Conservation (phyloP, 2,888 invertebrate species). For the Microplitis deprimator region DNA sequence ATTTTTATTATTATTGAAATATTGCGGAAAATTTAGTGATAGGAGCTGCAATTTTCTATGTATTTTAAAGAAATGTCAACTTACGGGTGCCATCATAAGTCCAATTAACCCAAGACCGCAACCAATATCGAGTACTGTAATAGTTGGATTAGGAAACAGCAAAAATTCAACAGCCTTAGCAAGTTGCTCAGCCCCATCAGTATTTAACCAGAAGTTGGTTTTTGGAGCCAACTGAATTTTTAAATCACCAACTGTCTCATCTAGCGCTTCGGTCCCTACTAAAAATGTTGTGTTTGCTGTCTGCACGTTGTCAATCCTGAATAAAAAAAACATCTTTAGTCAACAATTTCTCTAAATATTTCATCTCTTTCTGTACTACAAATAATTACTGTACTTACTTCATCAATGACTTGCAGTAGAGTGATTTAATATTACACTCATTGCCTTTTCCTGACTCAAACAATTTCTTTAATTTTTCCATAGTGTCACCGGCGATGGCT, state of each 20-base stretch:
- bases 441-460: slow-evolving; percentile 65
- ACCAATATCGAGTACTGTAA: slow-evolving; percentile 66
- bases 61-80: slow-evolving; percentile 37
- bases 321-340: slow-evolving; percentile 10
- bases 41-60: not conserved
- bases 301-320: slow-evolving; percentile 56
- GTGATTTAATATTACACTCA: slow-evolving; percentile 67
- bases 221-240: slow-evolving; percentile 68
- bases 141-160: slow-evolving; percentile 58
- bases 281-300: slow-evolving; percentile 65
- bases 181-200: slow-evolving; percentile 64
- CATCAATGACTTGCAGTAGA: slow-evolving; percentile 67
- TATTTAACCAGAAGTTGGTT: slow-evolving; percentile 68
- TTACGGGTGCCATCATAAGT: slow-evolving; percentile 65
- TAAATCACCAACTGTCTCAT: slow-evolving; percentile 64
- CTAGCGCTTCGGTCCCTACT: slow-evolving; percentile 66
- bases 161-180: slow-evolving; percentile 62
- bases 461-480: slow-evolving; percentile 64
- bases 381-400: slow-evolving; percentile 57
- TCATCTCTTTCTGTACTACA: not conserved
- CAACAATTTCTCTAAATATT: not conserved
- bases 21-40: too few relatives aligned
- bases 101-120: slow-evolving; percentile 68
- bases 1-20: too few relatives aligned
- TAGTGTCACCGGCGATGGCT: slow-evolving; percentile 60